phyloP scores from a whole-genome alignment of 2,113 vertebrate genomes.

The Rutilus rutilus region DNA sequence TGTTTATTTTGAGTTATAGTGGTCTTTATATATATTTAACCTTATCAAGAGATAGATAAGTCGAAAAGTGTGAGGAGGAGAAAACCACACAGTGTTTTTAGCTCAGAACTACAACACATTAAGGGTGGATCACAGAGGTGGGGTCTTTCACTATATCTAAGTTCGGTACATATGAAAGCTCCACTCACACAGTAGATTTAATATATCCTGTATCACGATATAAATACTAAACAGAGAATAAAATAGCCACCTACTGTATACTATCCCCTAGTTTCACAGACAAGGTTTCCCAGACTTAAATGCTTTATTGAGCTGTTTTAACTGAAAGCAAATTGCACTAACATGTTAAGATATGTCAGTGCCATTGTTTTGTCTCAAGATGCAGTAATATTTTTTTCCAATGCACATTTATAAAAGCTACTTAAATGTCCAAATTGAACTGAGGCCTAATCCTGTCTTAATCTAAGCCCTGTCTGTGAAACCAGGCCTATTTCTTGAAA shows the following conservation, averaged over 20 bases:
- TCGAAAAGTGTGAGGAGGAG: background rate
- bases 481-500: too few relatives aligned
- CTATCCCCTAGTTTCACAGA: too few relatives aligned
- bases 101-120: background rate
- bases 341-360: too few relatives aligned
- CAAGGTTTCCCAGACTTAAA: too few relatives aligned
- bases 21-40: background rate
- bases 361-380: too few relatives aligned
- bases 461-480: too few relatives aligned
- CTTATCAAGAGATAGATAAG: background rate
- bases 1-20: constrained; percentile 9
- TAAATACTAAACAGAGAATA: background rate
- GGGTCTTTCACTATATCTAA: background rate
- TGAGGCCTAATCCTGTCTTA: too few relatives aligned
- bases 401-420: too few relatives aligned
- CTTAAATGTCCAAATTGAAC: too few relatives aligned
- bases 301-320: too few relatives aligned
- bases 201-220: background rate
- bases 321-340: too few relatives aligned
- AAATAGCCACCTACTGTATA: background rate
- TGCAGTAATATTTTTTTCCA: too few relatives aligned
- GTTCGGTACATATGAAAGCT: background rate
- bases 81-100: background rate
- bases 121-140: background rate
- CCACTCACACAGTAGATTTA: background rate